These are phyloP conservation scores for Trissolcus japonicus DNA, from an alignment of 2,888 invertebrate genomes.

Conservation along the genomic window DNA sequence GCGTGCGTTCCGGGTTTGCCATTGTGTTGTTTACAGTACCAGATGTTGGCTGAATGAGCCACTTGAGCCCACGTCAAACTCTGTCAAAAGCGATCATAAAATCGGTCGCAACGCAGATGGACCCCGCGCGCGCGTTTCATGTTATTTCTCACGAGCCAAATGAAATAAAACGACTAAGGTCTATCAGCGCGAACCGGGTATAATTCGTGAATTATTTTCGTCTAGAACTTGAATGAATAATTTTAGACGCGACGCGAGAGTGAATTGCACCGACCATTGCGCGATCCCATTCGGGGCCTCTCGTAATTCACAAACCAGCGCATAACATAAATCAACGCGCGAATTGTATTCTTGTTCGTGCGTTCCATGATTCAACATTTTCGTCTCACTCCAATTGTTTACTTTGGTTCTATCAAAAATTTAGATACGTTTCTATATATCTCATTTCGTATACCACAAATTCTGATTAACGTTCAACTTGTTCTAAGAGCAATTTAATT, in stretches of 20 bases:
- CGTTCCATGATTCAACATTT: too few relatives aligned
- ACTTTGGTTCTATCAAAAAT: too few relatives aligned
- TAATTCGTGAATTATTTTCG: constrained; percentile 22
- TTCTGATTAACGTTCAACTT: too few relatives aligned
- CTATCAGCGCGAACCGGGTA: not conserved
- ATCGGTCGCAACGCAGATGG: not conserved
- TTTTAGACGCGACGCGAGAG: constrained; percentile 23
- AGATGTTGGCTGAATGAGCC: constrained; percentile 27
- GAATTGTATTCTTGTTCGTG: too few relatives aligned
- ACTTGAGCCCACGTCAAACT: constrained; percentile 14
- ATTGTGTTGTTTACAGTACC: constrained; percentile 20
- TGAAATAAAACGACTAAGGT: not conserved
- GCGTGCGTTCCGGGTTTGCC: not conserved
- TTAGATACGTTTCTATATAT: too few relatives aligned
- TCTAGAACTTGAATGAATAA: constrained; percentile 31
- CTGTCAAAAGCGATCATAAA: constrained; percentile 18
- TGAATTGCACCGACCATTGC: constrained; percentile 34
- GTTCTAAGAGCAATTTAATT: too few relatives aligned
- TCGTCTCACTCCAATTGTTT: too few relatives aligned
- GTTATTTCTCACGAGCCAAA: constrained; percentile 2
- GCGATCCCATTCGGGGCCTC: constrained; percentile 15
- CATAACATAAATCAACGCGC: constrained; percentile 13
- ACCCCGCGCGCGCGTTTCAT: not conserved
- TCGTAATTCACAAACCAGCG: constrained; percentile 31
- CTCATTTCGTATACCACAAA: too few relatives aligned